phyloP scores from a whole-genome alignment of 2,888 invertebrate species.

The Capitulum mitella region DNA sequence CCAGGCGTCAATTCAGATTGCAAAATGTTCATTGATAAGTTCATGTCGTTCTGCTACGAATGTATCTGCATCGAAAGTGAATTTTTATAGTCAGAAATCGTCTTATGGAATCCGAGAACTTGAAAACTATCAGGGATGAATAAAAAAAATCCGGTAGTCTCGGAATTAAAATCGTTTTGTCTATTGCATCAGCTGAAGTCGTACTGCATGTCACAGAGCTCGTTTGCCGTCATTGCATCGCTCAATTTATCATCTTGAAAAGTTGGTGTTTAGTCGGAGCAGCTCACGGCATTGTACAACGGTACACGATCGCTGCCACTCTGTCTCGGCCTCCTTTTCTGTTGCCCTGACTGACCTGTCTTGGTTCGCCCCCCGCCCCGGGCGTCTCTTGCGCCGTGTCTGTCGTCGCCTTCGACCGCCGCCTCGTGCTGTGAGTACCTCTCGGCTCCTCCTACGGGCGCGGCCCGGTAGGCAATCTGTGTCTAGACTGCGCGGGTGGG shows the following conservation, averaged over 20 bases:
- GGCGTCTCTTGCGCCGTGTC: slow-evolving; percentile 13
- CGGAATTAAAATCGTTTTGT: not conserved
- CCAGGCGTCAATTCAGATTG: too few relatives aligned
- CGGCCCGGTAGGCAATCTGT: not conserved
- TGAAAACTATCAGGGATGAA: not conserved
- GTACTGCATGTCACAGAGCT: slow-evolving; percentile 12
- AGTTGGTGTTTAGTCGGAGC: not conserved
- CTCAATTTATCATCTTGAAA: not conserved
- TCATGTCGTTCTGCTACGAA: too few relatives aligned
- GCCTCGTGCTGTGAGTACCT: slow-evolving; percentile 11
- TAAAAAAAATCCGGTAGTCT: not conserved
- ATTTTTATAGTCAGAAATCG: too few relatives aligned
- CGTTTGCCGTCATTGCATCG: slow-evolving; percentile 2
- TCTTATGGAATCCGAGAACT: too few relatives aligned
- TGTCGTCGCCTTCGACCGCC: not conserved
- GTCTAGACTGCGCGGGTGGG: not conserved
- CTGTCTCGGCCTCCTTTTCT: not conserved
- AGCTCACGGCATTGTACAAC: not conserved
- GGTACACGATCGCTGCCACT: not conserved
- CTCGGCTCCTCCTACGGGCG: not conserved
- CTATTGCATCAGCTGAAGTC: not conserved
- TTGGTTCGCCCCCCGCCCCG: slow-evolving; percentile 15
- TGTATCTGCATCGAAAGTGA: too few relatives aligned
- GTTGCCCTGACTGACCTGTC: slow-evolving; percentile 3
- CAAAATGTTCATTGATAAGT: too few relatives aligned